These are phyloP conservation scores for Cheirogaleus major DNA, from an alignment of 2,797 vertebrate species.

Conservation along the genomic window DNA sequence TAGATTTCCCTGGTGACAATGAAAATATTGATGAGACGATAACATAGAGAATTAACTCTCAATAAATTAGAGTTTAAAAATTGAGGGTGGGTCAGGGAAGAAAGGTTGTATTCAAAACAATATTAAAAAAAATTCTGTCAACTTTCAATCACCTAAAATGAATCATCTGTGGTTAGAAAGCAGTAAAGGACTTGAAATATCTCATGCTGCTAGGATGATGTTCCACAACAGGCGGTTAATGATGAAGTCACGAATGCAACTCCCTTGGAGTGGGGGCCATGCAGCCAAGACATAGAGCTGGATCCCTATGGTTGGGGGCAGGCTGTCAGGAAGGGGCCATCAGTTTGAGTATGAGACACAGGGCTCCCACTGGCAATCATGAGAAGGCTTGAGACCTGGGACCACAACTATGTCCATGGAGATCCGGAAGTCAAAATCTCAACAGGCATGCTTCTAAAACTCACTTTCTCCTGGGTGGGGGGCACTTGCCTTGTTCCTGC, in stretches of 20 bases:
- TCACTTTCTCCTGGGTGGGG: background rate
- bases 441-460: accelerated
- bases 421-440: background rate
- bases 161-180: background rate
- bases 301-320: background rate
- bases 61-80: background rate
- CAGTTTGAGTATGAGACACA: too few relatives aligned
- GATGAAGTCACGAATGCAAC: background rate
- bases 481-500: background rate
- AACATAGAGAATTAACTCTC: background rate
- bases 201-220: background rate
- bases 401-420: background rate
- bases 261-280: background rate
- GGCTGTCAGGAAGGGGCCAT: background rate
- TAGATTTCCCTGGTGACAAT: background rate
- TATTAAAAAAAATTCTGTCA: background rate
- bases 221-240: background rate
- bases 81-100: background rate
- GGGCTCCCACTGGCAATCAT: background rate
- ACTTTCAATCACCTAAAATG: background rate
- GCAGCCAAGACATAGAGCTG: too few relatives aligned
- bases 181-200: background rate
- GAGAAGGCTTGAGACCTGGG: background rate
- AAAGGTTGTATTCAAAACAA: background rate
- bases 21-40: background rate